These are phyloP conservation scores for Arctia plantaginis DNA, from an alignment of 2,888 invertebrate genomes.

Conservation along the genomic window DNA sequence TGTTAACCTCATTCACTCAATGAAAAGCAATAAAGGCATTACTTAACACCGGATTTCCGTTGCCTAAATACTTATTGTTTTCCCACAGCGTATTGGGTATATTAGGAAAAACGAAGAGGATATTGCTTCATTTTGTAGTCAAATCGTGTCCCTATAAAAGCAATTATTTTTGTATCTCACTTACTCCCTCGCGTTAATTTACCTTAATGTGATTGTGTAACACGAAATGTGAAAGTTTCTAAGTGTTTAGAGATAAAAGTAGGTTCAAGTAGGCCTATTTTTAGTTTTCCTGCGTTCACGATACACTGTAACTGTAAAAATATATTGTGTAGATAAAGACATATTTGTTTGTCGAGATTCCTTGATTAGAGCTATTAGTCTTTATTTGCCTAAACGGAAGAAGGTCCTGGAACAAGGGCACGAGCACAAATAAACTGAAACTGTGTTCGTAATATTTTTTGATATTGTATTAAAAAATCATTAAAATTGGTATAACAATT, in stretches of 20 bases:
- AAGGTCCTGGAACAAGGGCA: background rate
- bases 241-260: background rate
- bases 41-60: no score
- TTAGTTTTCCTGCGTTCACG: background rate
- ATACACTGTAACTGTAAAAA: conserved; percentile 3
- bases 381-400: conserved; percentile 26
- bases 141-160: background rate
- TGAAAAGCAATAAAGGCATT: no score
- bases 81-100: background rate
- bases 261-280: background rate
- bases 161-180: background rate
- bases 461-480: background rate
- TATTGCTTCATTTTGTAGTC: background rate
- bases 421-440: background rate
- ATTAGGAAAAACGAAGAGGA: background rate
- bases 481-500: no score
- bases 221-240: background rate
- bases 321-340: background rate
- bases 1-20: no score
- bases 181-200: background rate
- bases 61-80: background rate
- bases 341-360: conserved; percentile 5
- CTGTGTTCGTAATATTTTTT: background rate
- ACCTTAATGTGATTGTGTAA: background rate
- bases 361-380: conserved; percentile 36